A percentile compares a stretch with the other conserved stretches of the same genome.
phyloP scores from a whole-genome alignment of 2,888 invertebrate species.

The Isotomurus palustris region DNA sequence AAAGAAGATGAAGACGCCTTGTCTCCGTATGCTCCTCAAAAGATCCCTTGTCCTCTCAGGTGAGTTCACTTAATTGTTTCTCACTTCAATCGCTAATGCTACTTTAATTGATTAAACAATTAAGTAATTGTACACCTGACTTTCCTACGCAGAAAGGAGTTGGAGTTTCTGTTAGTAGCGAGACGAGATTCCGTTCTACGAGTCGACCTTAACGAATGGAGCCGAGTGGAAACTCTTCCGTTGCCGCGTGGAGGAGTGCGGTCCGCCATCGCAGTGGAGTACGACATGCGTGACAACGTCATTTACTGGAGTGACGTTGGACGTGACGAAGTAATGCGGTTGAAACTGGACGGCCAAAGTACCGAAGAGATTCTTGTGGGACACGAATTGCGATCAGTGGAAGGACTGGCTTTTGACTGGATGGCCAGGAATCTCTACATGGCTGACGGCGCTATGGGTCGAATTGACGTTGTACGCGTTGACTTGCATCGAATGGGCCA shows the following conservation, averaged over 20 bases:
- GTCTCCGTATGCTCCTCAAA: slow-evolving; percentile 63
- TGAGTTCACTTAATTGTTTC: slow-evolving; percentile 38
- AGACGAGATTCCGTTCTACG: slow-evolving; percentile 70
- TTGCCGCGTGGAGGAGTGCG: slow-evolving; percentile 65
- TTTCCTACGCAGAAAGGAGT: slow-evolving; percentile 52
- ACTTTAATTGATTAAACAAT: not conserved
- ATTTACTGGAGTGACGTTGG: slow-evolving; percentile 85
- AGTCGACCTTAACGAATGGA: slow-evolving; percentile 60
- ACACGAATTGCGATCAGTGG: slow-evolving; percentile 70
- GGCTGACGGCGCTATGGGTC: slow-evolving; percentile 66
- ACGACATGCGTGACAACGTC: slow-evolving; percentile 76
- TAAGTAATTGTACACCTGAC: not conserved
- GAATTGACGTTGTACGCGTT: slow-evolving; percentile 75
- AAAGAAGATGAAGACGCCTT: slow-evolving; percentile 65
- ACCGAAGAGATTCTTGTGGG: slow-evolving; percentile 67
- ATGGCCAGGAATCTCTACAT: slow-evolving; percentile 80
- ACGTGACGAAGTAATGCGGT: slow-evolving; percentile 69
- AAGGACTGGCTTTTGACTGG: slow-evolving; percentile 87
- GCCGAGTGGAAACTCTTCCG: slow-evolving; percentile 61
- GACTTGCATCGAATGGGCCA: slow-evolving; percentile 60
- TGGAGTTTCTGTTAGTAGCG: slow-evolving; percentile 76
- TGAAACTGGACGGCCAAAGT: slow-evolving; percentile 66
- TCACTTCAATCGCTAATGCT: not conserved
- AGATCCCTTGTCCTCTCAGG: slow-evolving; percentile 54
- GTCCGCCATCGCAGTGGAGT: slow-evolving; percentile 82